Evolutionary conservation across 1,140 invertebrate species (phyloP).

Genomic region (Drosophila nigromelanica): DNA sequence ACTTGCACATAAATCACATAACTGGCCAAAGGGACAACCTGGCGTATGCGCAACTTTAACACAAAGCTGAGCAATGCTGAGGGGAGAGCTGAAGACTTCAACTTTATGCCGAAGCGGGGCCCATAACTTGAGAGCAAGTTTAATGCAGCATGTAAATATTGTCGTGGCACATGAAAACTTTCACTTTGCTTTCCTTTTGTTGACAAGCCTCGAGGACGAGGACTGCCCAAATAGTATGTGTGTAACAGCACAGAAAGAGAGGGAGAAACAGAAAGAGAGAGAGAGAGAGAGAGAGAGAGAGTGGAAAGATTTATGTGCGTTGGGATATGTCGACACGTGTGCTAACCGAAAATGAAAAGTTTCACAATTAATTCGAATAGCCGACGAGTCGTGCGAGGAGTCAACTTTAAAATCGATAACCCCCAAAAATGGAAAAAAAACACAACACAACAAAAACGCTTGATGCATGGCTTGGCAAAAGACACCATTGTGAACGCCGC

Average conservation of each 20-base stretch:
- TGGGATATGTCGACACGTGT: conserved; percentile 49
- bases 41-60: conserved; percentile 73
- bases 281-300: not conserved
- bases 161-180: conserved; percentile 76
- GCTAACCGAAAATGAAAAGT: conserved; percentile 56
- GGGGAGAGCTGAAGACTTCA: conserved; percentile 6
- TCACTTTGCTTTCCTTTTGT: conserved; percentile 64
- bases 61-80: conserved; percentile 10
- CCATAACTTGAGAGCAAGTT: conserved; percentile 64
- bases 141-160: conserved; percentile 82
- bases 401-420: conserved; percentile 20
- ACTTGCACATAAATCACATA: conserved; percentile 68
- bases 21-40: conserved; percentile 68
- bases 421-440: too few species aligned
- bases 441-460: not conserved
- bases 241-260: not conserved
- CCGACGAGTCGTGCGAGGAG: conserved; percentile 36
- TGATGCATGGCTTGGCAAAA: conserved; percentile 1
- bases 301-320: conserved; percentile 43
- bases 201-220: conserved; percentile 55
- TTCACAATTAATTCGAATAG: conserved; percentile 76
- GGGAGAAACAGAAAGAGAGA: conserved; percentile 8
- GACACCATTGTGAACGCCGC: not conserved
- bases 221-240: conserved; percentile 23
- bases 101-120: conserved; percentile 32